Percentiles rank a stretch among this genome's conserved stretches.
Evolutionary conservation across 2,113 vertebrate genomes (phyloP).

Genomic region (Haemorhous mexicanus): DNA sequence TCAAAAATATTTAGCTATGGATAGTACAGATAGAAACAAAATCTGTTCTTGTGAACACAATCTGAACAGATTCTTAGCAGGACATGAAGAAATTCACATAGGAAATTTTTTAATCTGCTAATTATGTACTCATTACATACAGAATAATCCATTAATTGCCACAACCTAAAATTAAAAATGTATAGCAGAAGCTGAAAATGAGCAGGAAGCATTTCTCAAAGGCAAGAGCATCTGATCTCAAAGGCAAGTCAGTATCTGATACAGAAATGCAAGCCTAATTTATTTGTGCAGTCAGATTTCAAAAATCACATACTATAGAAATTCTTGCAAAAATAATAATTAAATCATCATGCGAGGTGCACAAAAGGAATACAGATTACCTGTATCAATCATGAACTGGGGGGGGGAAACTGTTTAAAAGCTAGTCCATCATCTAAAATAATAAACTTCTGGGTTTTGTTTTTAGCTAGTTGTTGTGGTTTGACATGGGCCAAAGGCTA

Average conservation of each 20-base stretch:
- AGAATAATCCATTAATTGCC: not conserved
- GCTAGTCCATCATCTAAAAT: not conserved
- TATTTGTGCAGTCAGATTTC: not conserved
- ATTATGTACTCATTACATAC: not conserved
- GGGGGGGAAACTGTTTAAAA: rapidly evolving
- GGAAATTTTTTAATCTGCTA: not conserved
- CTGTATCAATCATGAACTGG: rapidly evolving
- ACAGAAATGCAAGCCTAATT: not conserved
- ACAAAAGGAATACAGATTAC: not conserved
- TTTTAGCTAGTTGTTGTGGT: not conserved
- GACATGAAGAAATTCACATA: not conserved
- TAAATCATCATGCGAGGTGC: not conserved
- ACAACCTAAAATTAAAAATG: not conserved
- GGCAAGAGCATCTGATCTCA: not conserved
- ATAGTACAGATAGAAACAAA: not conserved
- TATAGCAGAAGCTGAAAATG: not conserved
- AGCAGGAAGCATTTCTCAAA: not conserved
- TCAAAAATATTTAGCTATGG: not conserved
- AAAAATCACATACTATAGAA: not conserved
- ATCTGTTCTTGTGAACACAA: not conserved
- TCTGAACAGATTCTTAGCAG: not conserved
- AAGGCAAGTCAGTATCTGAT: not conserved
- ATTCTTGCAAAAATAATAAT: not conserved
- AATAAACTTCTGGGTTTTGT: not conserved
- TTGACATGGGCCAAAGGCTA: not conserved